These are phyloP conservation scores for Thyatira batis DNA, from an alignment of 2,888 invertebrate genomes.

Conservation along the genomic window DNA sequence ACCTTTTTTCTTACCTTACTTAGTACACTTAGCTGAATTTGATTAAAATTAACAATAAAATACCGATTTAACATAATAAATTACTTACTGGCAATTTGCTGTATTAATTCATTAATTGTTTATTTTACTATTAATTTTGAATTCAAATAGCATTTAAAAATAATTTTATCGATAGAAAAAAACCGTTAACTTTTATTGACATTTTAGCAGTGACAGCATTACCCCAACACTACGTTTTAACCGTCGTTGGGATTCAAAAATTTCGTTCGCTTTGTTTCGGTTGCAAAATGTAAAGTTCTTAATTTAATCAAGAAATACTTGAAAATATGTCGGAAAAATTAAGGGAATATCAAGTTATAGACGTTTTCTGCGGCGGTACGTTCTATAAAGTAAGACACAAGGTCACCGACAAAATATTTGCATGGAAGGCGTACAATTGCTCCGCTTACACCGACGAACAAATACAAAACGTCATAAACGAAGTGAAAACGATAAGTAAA, in stretches of 20 bases:
- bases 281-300: slow-evolving; percentile 65
- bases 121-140: no score
- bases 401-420: slow-evolving; percentile 76
- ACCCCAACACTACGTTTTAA: slow-evolving; percentile 62
- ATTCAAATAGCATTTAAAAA: no score
- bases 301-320: slow-evolving; percentile 13
- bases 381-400: slow-evolving; percentile 80
- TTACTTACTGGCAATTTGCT: no score
- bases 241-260: slow-evolving; percentile 66
- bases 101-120: no score
- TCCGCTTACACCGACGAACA: slow-evolving; percentile 66
- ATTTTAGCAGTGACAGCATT: slow-evolving; percentile 4
- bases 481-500: slow-evolving; percentile 70
- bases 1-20: no score
- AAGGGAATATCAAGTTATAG: slow-evolving; percentile 77
- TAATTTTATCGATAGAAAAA: background rate
- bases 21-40: no score
- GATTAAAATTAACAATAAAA: no score
- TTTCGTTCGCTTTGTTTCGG: slow-evolving; percentile 67
- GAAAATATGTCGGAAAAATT: slow-evolving; percentile 64
- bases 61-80: no score
- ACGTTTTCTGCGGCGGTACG: slow-evolving; percentile 74
- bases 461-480: slow-evolving; percentile 68
- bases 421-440: slow-evolving; percentile 78
- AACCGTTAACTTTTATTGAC: slow-evolving; percentile 18